Evolutionary conservation across 2,797 vertebrate species (phyloP).

Genomic region (Phalloptychus januarius): DNA sequence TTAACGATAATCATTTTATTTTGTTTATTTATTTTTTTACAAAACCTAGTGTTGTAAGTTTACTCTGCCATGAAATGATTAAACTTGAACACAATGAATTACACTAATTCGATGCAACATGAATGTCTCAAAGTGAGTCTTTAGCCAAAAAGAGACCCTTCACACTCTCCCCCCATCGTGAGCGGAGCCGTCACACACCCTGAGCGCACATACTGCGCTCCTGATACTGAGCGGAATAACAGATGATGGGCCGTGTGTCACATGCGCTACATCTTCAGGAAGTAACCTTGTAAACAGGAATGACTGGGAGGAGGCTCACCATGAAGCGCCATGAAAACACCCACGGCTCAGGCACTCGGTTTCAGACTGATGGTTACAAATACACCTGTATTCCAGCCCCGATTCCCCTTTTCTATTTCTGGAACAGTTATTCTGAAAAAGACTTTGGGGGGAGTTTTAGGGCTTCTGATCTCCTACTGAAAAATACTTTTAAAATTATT

Average conservation of each 20-base stretch:
- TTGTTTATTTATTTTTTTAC: too few relatives aligned
- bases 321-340: constrained; percentile 38
- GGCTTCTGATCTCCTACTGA: not conserved
- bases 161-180: not conserved
- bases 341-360: constrained; percentile 32
- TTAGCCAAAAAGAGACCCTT: not conserved
- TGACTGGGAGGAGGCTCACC: constrained; percentile 54
- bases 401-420: constrained; percentile 46
- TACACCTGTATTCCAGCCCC: constrained; percentile 54
- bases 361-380: constrained; percentile 54
- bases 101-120: not conserved
- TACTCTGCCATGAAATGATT: not conserved
- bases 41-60: not conserved
- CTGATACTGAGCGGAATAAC: constrained; percentile 62
- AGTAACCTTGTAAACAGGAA: constrained; percentile 80
- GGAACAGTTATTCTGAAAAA: not conserved
- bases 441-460: too few relatives aligned
- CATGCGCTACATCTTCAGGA: constrained; percentile 70
- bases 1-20: too few relatives aligned
- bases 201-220: not conserved
- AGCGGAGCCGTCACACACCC: not conserved
- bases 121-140: not conserved
- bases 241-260: constrained; percentile 66
- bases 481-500: too few relatives aligned
- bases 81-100: not conserved